Conservation (phyloP, 2,113 vertebrate genomes). For the Onychorhynchus coronatus region DNA sequence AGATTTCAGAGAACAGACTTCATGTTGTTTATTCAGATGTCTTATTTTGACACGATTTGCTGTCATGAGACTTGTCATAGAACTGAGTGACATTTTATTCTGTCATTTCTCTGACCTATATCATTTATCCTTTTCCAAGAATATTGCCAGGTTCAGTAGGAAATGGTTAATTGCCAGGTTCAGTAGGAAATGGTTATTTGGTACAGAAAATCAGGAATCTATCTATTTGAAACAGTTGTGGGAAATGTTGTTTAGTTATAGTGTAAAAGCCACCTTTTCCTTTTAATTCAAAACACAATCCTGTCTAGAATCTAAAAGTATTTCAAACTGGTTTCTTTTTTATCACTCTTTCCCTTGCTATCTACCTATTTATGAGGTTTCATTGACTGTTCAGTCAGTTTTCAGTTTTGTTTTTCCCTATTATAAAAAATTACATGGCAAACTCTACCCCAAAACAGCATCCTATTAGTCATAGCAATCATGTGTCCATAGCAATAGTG, state of each 20-base stretch:
- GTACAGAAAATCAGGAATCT: neutral
- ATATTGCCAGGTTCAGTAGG: neutral
- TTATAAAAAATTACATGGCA: neutral
- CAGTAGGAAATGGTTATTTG: too few species aligned
- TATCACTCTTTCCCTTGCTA: neutral
- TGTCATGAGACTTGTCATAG: neutral
- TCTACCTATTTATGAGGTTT: neutral
- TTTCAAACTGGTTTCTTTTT: neutral
- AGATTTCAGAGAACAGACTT: neutral
- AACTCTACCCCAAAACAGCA: neutral
- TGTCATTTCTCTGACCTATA: neutral
- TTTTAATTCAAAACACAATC: neutral
- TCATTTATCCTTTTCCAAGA: neutral
- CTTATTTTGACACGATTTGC: conserved; percentile 4
- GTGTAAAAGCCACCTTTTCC: neutral
- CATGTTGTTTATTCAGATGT: neutral
- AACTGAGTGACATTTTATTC: neutral
- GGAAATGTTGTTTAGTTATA: neutral
- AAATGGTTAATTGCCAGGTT: neutral
- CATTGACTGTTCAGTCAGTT: neutral
- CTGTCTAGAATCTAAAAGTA: neutral
- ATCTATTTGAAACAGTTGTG: neutral
- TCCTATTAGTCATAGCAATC: neutral
- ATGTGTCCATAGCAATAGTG: neutral
- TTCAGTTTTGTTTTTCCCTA: neutral